Evolutionary conservation across 92 coral and sea anemone species (phyloP).

Genomic region (Epizoanthus fatuus): DNA sequence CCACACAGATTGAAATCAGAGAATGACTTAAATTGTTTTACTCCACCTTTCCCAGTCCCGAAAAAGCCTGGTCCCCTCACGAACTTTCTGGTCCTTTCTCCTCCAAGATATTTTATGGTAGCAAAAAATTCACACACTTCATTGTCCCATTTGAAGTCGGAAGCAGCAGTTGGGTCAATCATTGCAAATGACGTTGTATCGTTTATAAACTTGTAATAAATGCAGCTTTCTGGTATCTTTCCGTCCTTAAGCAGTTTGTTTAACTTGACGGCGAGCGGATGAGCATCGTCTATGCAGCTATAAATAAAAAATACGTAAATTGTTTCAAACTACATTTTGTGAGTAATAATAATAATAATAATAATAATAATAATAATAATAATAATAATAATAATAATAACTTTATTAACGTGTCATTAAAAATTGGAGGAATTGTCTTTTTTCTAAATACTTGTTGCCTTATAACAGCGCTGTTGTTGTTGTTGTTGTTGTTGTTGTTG

Average conservation of each 20-base stretch:
- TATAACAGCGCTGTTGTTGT: too few species aligned
- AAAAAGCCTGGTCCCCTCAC: constrained; percentile 61
- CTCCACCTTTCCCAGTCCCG: constrained; percentile 44
- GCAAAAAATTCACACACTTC: constrained; percentile 46
- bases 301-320: background rate
- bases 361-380: background rate
- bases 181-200: constrained; percentile 64
- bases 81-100: constrained; percentile 62
- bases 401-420: too few species aligned
- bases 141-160: constrained; percentile 64
- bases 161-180: constrained; percentile 50
- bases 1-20: constrained; percentile 62
- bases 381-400: background rate
- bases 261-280: constrained; percentile 54
- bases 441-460: too few species aligned
- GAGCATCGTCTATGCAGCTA: constrained; percentile 55
- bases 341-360: too few species aligned
- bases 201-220: constrained; percentile 56
- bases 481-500: too few species aligned
- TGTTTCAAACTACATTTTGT: too few species aligned
- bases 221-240: constrained; percentile 51
- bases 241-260: constrained; percentile 59
- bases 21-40: constrained; percentile 50
- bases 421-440: too few species aligned
- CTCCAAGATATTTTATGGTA: constrained; percentile 68